Evolutionary conservation across 1,140 invertebrate genomes (phyloP), one percentile per base, ranked within the genome.

Genomic region (Eurosta solidaginis): DNA sequence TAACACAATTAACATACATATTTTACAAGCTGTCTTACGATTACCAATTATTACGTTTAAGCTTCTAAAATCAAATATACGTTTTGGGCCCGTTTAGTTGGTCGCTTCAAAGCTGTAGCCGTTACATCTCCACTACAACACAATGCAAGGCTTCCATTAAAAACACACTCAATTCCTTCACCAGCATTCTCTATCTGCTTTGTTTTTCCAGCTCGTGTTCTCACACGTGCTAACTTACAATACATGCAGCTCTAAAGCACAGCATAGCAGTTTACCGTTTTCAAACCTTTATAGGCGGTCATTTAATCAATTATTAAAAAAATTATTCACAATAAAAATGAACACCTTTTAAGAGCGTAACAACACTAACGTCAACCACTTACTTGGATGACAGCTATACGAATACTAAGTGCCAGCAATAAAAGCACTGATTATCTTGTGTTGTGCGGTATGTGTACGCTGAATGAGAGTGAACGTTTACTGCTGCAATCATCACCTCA

Each of bases 271-370:
- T 68, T 40, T 68, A 42, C 33, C 59, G 59, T 68, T 68, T 10
- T n/a, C n/a, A 29, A 68, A 68, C 59, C 59, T 29, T 68, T 68
- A 68, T 68, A 68, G 59, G 59, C 59, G 59, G 59, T 68, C 59
- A 68, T 68, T 68, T 68, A 68, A 68, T 68, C 59, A 68, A 68
- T 68, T 68, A 68, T 68, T 29, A 29, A 68, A 68, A 68, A 68
- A 68, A 68, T 68, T 29, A 68, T 68, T 68, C 59, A 68, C 59
- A 68, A 68, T 68, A 68, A 68, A 68, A 42, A 42, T 68, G 59
- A 68, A 68, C 59, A 42, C 59, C 59, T 68, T 68, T 68, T 40
- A 68, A n/a, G n/a, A 68, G 40, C 59, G 59, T 59, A 59, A 10
- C 59, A 33, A 36, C 54, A 47, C 45, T 3, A 47, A n/a, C 25